Conservation (phyloP, 1,140 invertebrate species). For the Zophobas atratus region DNA sequence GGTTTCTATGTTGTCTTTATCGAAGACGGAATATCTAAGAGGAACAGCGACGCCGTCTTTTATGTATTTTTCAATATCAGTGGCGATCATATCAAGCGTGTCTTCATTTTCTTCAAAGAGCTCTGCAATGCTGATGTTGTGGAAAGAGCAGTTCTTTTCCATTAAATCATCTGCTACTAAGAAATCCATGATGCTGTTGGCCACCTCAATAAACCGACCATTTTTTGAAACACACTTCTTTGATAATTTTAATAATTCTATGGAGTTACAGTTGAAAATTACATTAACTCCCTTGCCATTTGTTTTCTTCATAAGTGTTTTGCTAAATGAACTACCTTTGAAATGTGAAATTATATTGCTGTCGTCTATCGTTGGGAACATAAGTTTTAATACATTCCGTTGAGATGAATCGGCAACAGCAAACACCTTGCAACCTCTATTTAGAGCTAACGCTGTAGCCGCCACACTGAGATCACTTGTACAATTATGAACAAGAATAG, state of each 20-base stretch:
- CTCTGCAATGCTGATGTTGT: constrained; percentile 95
- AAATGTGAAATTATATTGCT: constrained; percentile 90
- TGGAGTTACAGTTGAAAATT: constrained; percentile 95
- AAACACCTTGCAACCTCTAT: background rate
- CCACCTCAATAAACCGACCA: constrained; percentile 96
- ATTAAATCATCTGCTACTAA: constrained; percentile 94
- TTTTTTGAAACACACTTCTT: constrained; percentile 90
- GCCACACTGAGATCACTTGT: constrained; percentile 3
- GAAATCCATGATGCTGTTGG: constrained; percentile 94
- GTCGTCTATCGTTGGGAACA: constrained; percentile 88
- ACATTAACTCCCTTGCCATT: constrained; percentile 92
- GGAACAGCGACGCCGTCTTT: constrained; percentile 69
- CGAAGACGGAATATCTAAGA: constrained; percentile 73
- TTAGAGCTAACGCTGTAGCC: background rate
- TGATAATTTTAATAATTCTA: constrained; percentile 94
- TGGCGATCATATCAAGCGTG: constrained; percentile 81
- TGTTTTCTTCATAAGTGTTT: constrained; percentile 84
- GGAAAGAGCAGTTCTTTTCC: constrained; percentile 96
- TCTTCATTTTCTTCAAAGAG: constrained; percentile 89
- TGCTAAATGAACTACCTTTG: constrained; percentile 92
- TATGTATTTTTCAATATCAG: constrained; percentile 80
- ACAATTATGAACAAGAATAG: constrained; percentile 10
- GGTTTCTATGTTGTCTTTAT: constrained; percentile 73
- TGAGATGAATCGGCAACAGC: constrained; percentile 88
- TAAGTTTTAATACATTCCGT: constrained; percentile 87